phyloP scores from a whole-genome alignment of 2,888 invertebrate species.

The Alloscopus bannaensis region DNA sequence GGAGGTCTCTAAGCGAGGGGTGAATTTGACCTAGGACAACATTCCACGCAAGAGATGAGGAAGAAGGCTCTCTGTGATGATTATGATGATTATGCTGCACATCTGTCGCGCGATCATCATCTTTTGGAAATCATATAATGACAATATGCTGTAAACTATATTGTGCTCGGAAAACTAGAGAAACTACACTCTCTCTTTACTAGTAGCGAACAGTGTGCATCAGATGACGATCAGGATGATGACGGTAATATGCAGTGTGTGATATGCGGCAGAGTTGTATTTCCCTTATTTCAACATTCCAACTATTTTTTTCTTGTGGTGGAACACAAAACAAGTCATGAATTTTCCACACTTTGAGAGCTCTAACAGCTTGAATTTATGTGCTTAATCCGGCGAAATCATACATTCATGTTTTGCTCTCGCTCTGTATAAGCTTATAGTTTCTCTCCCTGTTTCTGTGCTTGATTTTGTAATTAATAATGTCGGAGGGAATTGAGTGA shows the following conservation, averaged over 20 bases:
- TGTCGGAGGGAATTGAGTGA: slow-evolving; percentile 23
- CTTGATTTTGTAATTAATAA: slow-evolving; percentile 57
- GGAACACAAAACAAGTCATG: too few relatives aligned
- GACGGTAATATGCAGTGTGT: too few relatives aligned
- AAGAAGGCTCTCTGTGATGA: slow-evolving; percentile 21
- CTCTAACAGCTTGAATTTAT: slow-evolving; percentile 30
- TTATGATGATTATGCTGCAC: slow-evolving; percentile 38
- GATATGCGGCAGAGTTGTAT: too few relatives aligned
- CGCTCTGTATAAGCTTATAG: too few relatives aligned
- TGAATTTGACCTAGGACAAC: slow-evolving; percentile 71
- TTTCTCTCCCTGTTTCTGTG: not conserved
- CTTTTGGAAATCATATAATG: slow-evolving; percentile 24
- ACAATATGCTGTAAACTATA: not conserved
- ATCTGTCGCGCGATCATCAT: slow-evolving; percentile 50
- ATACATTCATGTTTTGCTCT: slow-evolving; percentile 4
- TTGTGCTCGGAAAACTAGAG: too few relatives aligned
- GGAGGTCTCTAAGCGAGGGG: slow-evolving; percentile 75
- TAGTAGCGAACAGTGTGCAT: too few relatives aligned
- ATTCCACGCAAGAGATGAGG: slow-evolving; percentile 29
- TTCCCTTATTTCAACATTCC: too few relatives aligned
- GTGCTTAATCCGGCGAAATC: slow-evolving; percentile 3
- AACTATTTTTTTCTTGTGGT: too few relatives aligned
- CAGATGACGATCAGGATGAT: too few relatives aligned
- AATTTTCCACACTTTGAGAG: not conserved
- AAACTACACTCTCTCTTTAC: too few relatives aligned